Conservation (phyloP, 2,797 vertebrate species). For the Enteromius radiatus region DNA sequence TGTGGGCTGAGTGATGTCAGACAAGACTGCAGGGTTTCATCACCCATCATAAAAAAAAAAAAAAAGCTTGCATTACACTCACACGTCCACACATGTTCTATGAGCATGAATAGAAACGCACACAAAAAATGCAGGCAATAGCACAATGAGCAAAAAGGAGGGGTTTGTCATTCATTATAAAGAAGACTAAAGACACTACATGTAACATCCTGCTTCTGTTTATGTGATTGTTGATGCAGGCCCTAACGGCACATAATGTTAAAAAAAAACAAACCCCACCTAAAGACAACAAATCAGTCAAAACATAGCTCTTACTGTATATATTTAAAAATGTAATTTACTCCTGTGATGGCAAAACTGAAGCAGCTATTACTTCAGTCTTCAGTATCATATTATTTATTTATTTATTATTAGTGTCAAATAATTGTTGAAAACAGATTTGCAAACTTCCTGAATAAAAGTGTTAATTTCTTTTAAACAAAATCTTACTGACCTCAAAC, state of each 20-base stretch:
- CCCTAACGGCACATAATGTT: not conserved
- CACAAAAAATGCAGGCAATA: not conserved
- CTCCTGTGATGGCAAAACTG: not conserved
- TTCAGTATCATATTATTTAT: not conserved
- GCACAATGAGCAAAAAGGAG: not conserved
- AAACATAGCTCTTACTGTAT: not conserved
- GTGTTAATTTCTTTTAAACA: not conserved
- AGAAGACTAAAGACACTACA: not conserved
- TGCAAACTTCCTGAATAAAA: not conserved
- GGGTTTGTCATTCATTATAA: not conserved
- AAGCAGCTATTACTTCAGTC: not conserved
- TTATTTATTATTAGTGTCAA: not conserved
- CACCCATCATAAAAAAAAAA: not conserved
- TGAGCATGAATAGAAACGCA: not conserved
- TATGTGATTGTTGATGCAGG: not conserved
- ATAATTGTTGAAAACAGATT: not conserved
- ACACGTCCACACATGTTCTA: constrained; percentile 18
- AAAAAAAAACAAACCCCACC: not conserved
- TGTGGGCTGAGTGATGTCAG: constrained; percentile 15
- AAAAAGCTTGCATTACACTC: not conserved
- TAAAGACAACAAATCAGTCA: not conserved
- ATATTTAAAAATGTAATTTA: not conserved
- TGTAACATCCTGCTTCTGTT: constrained; percentile 2
- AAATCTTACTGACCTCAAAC: constrained; percentile 10
- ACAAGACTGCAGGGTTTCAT: constrained; percentile 10